Base-by-base conservation (phyloP, 2,113 vertebrate species). In the Dascyllus trimaculatus region DNA sequence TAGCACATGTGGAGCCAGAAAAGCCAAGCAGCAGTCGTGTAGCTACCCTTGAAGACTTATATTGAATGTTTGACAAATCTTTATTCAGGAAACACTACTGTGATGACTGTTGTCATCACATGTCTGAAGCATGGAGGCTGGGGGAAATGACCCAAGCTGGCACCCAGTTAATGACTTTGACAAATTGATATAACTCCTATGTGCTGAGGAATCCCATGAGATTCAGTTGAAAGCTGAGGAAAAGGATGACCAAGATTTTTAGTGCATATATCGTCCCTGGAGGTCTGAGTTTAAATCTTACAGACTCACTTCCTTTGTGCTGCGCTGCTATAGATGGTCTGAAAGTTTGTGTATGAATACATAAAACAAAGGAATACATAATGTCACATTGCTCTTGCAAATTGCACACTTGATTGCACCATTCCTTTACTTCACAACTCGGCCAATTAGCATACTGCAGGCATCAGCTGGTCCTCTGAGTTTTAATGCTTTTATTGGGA, bases 371-470 rank as follows among this genome's bases (percentile, higher is more conserved):
- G 74, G 52, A 83, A 52, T 51, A 57, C 38, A 56, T 1, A 62
- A 48, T 38, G 24, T 85, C 76, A 62, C 65, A 43, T 67, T 68
- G 32, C 35, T 74, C 66, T 68, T 75, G 65, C 32, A 82, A 78
- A 85, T 63, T 62, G 58, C 68, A 67, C 67, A 63, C 53, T 70
- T 79, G 71, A 85, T 82, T 73, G 73, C 63, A 66, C 29, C 29
- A 59, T 86, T 74, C 0, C 62, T 86, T 74, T 54, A 65, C 71
- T 82, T 78, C 25, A 25, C 67, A 78, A 70, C 70, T 54, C 65
- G 25, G 53, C 61, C 54, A 11, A 77, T 89, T 89, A 78, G 79
- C 85, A 78, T 85, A 84, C 64, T 71, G 78, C 78, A 79, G 49
- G 48, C 11, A 80, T 86, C 81, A 86, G 81, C 85, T 75, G 60